Evolutionary conservation across 2,888 invertebrate genomes (phyloP).

Genomic region (Drosophila nigritarsus): DNA sequence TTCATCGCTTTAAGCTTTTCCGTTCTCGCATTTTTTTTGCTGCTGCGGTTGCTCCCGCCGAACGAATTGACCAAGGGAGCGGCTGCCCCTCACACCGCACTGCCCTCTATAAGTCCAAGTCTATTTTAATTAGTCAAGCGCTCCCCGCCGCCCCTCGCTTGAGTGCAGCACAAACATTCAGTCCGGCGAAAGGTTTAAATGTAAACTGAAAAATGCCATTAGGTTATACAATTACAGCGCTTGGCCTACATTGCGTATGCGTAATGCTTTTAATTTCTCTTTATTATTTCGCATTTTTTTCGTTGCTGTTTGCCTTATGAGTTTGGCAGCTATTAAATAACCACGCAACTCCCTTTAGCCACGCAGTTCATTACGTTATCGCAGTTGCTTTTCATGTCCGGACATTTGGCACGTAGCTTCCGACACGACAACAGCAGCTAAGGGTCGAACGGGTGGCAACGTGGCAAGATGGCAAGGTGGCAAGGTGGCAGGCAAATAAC

Average conservation of each 20-base stretch:
- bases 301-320: slow-evolving; percentile 57
- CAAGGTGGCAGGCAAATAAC: slow-evolving; percentile 34
- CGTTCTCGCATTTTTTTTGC: background rate
- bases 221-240: slow-evolving; percentile 73
- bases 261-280: slow-evolving; percentile 67
- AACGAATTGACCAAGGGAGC: slow-evolving; percentile 38
- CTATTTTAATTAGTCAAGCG: slow-evolving; percentile 70
- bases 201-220: slow-evolving; percentile 62
- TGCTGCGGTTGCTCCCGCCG: slow-evolving; percentile 11
- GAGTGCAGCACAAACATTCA: slow-evolving; percentile 66
- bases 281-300: background rate
- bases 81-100: background rate
- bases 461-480: background rate
- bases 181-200: slow-evolving; percentile 20
- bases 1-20: slow-evolving; percentile 18
- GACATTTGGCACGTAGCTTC: slow-evolving; percentile 78
- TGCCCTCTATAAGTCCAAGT: background rate
- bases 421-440: slow-evolving; percentile 63
- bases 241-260: slow-evolving; percentile 79
- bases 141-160: slow-evolving; percentile 36
- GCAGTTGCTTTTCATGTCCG: slow-evolving; percentile 76
- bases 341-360: slow-evolving; percentile 2
- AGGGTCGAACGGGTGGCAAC: background rate
- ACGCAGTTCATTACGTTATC: slow-evolving; percentile 79
- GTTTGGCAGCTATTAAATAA: slow-evolving; percentile 32